These are phyloP conservation scores for Nomada goodeniana DNA, from an alignment of 2,888 invertebrate genomes.

Conservation along the genomic window DNA sequence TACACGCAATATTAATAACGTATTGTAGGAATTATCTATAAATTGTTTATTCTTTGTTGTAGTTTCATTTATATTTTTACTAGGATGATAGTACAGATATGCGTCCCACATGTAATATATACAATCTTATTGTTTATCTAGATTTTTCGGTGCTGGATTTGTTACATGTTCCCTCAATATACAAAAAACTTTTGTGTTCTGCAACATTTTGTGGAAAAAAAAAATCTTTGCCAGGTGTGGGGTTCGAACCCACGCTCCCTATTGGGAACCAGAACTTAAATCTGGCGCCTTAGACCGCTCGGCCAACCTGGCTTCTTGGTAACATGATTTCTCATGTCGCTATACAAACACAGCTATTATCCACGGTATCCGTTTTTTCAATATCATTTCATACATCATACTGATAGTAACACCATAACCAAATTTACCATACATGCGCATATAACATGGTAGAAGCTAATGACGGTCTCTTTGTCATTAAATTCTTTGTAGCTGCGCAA, in stretches of 20 bases:
- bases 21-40: too few relatives aligned
- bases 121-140: too few relatives aligned
- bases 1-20: too few relatives aligned
- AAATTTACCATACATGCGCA: too few relatives aligned
- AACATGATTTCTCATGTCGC: rapidly evolving
- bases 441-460: too few relatives aligned
- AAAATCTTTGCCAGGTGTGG: slow-evolving; percentile 88
- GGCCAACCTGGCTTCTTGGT: slow-evolving; percentile 87
- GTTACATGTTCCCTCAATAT: background rate
- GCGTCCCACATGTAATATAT: too few relatives aligned
- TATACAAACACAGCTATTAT: background rate
- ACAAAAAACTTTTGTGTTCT: background rate
- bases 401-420: background rate
- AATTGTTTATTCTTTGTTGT: too few relatives aligned
- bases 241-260: slow-evolving; percentile 94
- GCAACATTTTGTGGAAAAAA: background rate
- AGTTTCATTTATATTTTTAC: too few relatives aligned
- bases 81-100: too few relatives aligned
- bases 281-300: slow-evolving; percentile 94
- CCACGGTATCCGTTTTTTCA: background rate
- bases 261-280: slow-evolving; percentile 93
- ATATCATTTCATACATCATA: background rate
- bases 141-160: too few relatives aligned
- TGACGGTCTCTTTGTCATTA: too few relatives aligned
- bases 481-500: too few relatives aligned